phyloP scores from a whole-genome alignment of 2,113 vertebrate genomes.

The Lophochroa leadbeateri region DNA sequence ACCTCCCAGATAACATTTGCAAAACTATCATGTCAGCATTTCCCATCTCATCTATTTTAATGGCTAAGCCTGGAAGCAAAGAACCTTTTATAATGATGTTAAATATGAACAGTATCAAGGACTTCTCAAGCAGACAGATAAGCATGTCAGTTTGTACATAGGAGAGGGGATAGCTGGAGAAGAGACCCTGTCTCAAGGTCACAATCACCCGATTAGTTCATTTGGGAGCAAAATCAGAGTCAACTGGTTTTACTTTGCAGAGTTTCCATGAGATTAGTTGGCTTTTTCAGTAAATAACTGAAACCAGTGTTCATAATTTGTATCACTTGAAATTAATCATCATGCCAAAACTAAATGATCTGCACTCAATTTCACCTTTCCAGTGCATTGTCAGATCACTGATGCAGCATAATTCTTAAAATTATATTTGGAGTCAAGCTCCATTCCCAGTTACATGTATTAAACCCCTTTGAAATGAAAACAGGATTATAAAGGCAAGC shows the following conservation, averaged over 20 bases:
- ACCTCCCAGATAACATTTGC: not conserved
- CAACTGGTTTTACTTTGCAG: not conserved
- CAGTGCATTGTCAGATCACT: not conserved
- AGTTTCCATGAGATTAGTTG: not conserved
- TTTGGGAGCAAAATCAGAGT: not conserved
- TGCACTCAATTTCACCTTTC: constrained; percentile 23
- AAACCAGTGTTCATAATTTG: not conserved
- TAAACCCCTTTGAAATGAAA: constrained; percentile 10
- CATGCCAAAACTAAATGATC: not conserved
- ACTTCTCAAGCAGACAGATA: not conserved
- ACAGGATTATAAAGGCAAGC: not conserved
- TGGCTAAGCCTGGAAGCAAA: not conserved
- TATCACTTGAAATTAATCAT: constrained; percentile 15
- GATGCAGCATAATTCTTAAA: not conserved
- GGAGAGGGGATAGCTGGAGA: not conserved
- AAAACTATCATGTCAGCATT: not conserved
- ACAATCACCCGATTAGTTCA: not conserved
- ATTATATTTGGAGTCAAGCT: not conserved
- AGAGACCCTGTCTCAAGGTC: not conserved
- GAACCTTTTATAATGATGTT: not conserved
- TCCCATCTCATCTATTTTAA: constrained; percentile 13
- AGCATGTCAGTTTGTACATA: not conserved
- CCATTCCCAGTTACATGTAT: not conserved
- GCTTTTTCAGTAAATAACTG: constrained; percentile 24
- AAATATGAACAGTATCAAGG: not conserved